phyloP scores from a whole-genome alignment of 2,888 invertebrate genomes.

The Ichneumoninae sp. region DNA sequence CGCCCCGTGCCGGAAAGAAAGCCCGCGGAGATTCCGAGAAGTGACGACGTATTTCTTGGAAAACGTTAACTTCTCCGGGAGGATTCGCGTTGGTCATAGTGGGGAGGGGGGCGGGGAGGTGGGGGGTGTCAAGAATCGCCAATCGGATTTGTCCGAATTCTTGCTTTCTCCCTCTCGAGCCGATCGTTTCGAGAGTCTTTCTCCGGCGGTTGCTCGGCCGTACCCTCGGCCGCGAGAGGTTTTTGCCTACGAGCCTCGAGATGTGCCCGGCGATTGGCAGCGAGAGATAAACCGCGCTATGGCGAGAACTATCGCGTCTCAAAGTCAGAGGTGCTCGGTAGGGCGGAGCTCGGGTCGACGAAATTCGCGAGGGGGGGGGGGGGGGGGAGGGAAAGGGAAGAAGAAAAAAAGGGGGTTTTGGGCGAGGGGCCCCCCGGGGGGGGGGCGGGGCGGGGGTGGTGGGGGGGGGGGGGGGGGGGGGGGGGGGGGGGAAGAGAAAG shows the following conservation, averaged over 20 bases:
- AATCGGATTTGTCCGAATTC: constrained; percentile 10
- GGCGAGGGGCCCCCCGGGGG: constrained; percentile 23
- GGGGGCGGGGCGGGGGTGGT: background rate
- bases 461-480: background rate
- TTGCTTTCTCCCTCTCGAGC: constrained; percentile 7
- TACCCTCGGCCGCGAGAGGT: background rate
- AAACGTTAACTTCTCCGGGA: constrained; percentile 30
- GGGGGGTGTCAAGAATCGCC: constrained; percentile 35
- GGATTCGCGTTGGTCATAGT: constrained; percentile 9
- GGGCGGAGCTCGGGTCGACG: constrained; percentile 43
- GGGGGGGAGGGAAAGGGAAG: constrained; percentile 13
- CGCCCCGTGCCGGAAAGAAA: constrained; percentile 56
- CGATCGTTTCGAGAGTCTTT: constrained; percentile 5
- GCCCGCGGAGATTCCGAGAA: constrained; percentile 44
- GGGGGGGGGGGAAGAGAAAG: constrained; percentile 21
- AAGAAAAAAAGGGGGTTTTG: constrained; percentile 42
- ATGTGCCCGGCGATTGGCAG: constrained; percentile 3
- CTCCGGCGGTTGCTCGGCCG: background rate
- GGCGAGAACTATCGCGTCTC: background rate
- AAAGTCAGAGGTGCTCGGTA: constrained; percentile 33
- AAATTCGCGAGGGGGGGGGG: constrained; percentile 25
- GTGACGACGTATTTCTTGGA: constrained; percentile 58
- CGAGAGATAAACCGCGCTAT: background rate
- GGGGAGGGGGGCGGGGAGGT: background rate
- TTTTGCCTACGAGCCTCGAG: constrained; percentile 26